Base-by-base conservation (phyloP, 2,888 invertebrate genomes). In the Antheraea yamamai region DNA sequence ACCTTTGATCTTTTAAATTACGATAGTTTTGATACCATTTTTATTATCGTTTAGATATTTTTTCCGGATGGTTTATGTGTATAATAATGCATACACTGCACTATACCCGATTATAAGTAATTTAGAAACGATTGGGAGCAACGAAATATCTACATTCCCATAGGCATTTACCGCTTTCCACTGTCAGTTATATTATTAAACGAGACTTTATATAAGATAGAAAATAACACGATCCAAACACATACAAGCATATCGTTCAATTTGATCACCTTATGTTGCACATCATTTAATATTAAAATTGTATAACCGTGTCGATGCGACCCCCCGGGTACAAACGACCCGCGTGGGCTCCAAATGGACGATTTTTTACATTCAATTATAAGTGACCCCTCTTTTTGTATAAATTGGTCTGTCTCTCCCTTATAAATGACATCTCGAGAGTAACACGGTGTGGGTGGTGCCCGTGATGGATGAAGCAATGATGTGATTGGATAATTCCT, bases 291-390 rank as follows among this genome's bases (percentile, higher is more conserved):
- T 92, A 91, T 92, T 91, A 91, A 91, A 92, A 92, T 92, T 89
- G 91, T 87, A 89, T 88, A 86, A 81, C 86, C 85, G 84, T 87
- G 78, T 81, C 85, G 81, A 78, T 82, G 79, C 83, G 81, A 75
- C 82, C 84, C 82, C 78, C 47, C 74, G 76, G 78, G 75, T 78
- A 76, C 79, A 75, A 73, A 74, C 52, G 78, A 71, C 77, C 75
- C 77, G 61, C 76, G 76, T 78, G 87, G 87, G 86, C 83, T 84
- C 84, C 87, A 91, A 85, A 87, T 87, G 85, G 88, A 82, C 89
- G 87, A 92, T 93, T 94, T 93, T 94, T 93, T 92, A 91, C 91
- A 92, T 93, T 93, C 92, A 93, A 94, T 94, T 92, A 94, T 88
- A 87, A 86, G 84, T 91, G 89, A 89, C 93, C 92, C 89, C 90